Evolutionary conservation across 2,888 invertebrate species (phyloP), one percentile per base, ranked within the genome.

Genomic region (Matsumyia berberina): DNA sequence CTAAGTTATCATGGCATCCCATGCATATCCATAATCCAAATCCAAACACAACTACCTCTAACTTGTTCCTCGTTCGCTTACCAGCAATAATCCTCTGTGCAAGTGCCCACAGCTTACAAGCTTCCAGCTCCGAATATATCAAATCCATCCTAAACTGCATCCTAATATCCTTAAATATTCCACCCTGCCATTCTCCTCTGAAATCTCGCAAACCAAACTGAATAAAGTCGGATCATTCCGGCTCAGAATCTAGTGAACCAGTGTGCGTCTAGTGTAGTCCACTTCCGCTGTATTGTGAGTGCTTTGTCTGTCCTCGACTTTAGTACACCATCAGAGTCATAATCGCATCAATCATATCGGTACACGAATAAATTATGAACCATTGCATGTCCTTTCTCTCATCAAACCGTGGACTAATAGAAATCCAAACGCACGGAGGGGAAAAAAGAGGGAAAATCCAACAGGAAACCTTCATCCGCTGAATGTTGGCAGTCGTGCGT

Each of bases 311-410:
- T 24, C 19, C 15, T 31, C 60, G 15, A 64, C 15, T 33, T n/a
- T 5, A 42, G 37, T 58, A 29, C 58, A 17, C 24, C 39, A 24
- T 12, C 42, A 29, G 15, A 46, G 6, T n/a, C 51, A 67, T 67
- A 76, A 76, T 67, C 76, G 60, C 60, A 69, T 77, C 77, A 77
- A 77, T 77, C 67, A 67, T 77, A 42, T 67, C 67, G 19, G 5
- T 60, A 51, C 60, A 77, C 60, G 77, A 69, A 77, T 77, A 69
- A 69, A 69, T 77, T 77, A 77, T 51, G 11, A 51, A 24, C 57
- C 64, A 66, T 17, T 42, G 58, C 67, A 58, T 67, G 67, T 76
- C 67, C 76, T 67, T 66, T 58, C 58, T 19, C 37, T 58, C 37
- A 49, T 58, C 29, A n/a, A 17, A 58, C 37, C 49, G 15, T 17